Base-by-base conservation (phyloP, 2,113 vertebrate genomes). In the Corythornis vintsioides region DNA sequence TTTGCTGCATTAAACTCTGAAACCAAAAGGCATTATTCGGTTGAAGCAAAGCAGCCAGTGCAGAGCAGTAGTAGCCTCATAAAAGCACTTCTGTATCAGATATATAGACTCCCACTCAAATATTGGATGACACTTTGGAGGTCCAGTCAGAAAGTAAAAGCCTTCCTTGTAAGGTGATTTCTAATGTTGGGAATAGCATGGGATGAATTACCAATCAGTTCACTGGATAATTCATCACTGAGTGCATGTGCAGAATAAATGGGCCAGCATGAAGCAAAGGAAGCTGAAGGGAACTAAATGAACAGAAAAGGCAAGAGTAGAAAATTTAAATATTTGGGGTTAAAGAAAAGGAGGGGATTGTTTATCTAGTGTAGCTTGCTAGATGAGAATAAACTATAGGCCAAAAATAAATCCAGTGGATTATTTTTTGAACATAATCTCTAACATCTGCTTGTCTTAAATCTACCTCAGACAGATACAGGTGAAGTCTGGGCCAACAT, bases 401-500 rank as follows among this genome's bases (percentile, higher is more conserved):
- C 24, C 70, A 83, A 83, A 94, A 16, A 64, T 42, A 73, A 89
- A 92, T 64, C 57, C 24, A 11, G 10, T 59, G 38, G 43, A 92
- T 84, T 92, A 92, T 31, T 28, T 82, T 84, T 89, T 86, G 48
- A 43, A 85, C 33, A 67, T 88, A 53, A 87, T 33, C 91, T 81
- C 90, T 59, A 19, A 77, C 53, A 2, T 40, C 59, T 86, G 43
- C 52, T 72, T 76, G 45, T 67, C 8, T 89, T 89, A 88, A 92
- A 80, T 59, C 65, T 53, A 33, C 19, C 33, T 42, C 69, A 74
- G 73, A 77, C 40, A 78, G 76, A 66, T 79, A 79, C 48, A 96
- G 95, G 94, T 93, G 92, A 96, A 95, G 87, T 86, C 92, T 92
- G 80, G 83, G 84, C 88, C 95, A 92, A 93, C 90, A 83, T 95